Conservation (phyloP, 2,113 vertebrate species). For the Pelodiscus sinensis region DNA sequence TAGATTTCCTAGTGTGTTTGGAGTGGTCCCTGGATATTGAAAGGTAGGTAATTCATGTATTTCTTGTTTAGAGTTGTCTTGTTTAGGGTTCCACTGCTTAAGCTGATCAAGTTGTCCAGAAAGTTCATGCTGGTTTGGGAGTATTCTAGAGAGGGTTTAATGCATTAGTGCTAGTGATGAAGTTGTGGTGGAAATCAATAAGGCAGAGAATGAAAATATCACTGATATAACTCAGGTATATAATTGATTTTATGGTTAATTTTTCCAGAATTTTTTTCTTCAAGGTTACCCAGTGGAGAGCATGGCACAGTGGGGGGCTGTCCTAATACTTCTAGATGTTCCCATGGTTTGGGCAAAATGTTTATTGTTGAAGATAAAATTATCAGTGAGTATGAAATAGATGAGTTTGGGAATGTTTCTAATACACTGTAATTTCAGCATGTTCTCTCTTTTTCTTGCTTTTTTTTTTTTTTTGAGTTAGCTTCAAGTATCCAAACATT, state of each 20-base stretch:
- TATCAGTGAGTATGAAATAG: not conserved
- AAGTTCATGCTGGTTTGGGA: not conserved
- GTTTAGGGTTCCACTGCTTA: not conserved
- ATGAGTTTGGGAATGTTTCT: not conserved
- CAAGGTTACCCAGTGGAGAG: not conserved
- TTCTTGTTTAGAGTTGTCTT: not conserved
- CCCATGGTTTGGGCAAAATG: not conserved
- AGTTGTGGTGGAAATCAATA: not conserved
- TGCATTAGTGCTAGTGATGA: not conserved
- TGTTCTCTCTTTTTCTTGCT: not conserved
- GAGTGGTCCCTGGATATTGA: not conserved
- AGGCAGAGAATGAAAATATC: not conserved
- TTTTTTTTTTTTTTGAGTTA: not conserved
- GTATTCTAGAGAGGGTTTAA: not conserved
- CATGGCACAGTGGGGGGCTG: not conserved
- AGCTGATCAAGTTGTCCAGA: not conserved
- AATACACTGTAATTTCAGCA: not conserved
- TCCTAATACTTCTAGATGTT: not conserved
- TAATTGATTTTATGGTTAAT: not conserved
- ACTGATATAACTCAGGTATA: not conserved
- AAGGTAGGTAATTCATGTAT: not conserved
- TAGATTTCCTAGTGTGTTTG: not conserved
- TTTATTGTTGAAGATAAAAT: not conserved
- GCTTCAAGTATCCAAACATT: not conserved
- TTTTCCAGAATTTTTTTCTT: not conserved